These are phyloP conservation scores for Propsilocerus akamusi DNA, from an alignment of 1,140 invertebrate species.

Conservation along the genomic window DNA sequence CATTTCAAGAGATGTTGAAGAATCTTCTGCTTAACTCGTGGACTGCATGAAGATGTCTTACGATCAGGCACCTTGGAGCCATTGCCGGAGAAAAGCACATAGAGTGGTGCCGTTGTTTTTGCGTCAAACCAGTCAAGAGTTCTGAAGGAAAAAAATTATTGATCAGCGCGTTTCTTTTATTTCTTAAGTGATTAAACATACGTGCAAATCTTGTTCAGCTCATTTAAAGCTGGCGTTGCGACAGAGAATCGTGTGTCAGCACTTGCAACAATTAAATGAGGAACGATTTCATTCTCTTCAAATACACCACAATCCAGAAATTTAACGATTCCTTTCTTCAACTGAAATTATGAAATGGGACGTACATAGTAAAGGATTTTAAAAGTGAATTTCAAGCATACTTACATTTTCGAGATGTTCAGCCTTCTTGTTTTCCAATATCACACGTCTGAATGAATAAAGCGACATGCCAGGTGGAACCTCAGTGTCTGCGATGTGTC, in stretches of 20 bases:
- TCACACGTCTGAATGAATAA: conserved; percentile 59
- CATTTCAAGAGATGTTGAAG: conserved; percentile 68
- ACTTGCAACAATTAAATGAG: conserved; percentile 64
- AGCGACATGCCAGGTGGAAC: conserved; percentile 64
- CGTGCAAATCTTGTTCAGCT: conserved; percentile 51
- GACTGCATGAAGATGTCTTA: conserved; percentile 52
- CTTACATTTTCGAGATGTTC: conserved; percentile 61
- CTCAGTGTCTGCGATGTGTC: conserved; percentile 32
- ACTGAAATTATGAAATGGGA: conserved; percentile 22
- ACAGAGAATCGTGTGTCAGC: conserved; percentile 72
- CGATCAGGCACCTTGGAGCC: conserved; percentile 27
- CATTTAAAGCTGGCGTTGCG: conserved; percentile 55
- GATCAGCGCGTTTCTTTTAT: not conserved
- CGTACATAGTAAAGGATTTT: not conserved
- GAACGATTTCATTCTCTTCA: conserved; percentile 48
- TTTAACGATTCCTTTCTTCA: conserved; percentile 63
- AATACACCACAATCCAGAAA: conserved; percentile 63
- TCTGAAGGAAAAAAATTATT: conserved; percentile 25
- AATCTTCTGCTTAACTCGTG: conserved; percentile 65
- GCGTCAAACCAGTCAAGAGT: conserved; percentile 56
- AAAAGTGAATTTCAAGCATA: not conserved
- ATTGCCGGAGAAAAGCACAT: conserved; percentile 56
- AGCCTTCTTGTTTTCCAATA: conserved; percentile 49
- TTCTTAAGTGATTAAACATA: conserved; percentile 22
- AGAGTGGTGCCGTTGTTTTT: conserved; percentile 48